Evolutionary conservation across 2,888 invertebrate genomes (phyloP).

Genomic region (Caenorhabditis becei): DNA sequence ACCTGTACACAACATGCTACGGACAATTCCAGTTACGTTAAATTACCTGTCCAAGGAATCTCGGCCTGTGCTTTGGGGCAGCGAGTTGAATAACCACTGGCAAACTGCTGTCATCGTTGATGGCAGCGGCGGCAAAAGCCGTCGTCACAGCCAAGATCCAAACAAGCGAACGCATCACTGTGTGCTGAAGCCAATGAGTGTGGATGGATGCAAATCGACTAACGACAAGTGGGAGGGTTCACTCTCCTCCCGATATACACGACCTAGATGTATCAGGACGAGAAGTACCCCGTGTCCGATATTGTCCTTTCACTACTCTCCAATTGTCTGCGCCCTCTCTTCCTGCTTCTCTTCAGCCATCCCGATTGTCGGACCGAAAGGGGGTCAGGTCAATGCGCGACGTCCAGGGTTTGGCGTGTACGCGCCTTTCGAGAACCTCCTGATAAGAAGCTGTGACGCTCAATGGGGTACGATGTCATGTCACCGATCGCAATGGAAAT

Average conservation of each 20-base stretch:
- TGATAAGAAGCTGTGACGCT: constrained; percentile 56
- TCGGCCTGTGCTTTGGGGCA: constrained; percentile 61
- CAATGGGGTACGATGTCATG: constrained; percentile 37
- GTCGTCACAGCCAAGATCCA: constrained; percentile 56
- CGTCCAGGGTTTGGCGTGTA: constrained; percentile 52
- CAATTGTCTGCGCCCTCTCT: constrained; percentile 42
- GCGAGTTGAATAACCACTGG: constrained; percentile 71
- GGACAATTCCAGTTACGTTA: neutral
- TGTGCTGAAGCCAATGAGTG: constrained; percentile 58
- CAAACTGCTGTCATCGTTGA: constrained; percentile 62
- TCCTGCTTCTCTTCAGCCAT: constrained; percentile 16
- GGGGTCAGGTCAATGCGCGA: constrained; percentile 52
- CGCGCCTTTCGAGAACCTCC: constrained; percentile 8
- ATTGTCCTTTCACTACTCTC: constrained; percentile 63
- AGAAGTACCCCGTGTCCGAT: constrained; percentile 64
- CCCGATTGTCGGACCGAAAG: constrained; percentile 36
- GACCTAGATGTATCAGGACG: constrained; percentile 54
- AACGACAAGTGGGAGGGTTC: constrained; percentile 64
- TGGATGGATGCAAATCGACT: constrained; percentile 60
- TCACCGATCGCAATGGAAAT: constrained; percentile 38
- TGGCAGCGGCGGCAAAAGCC: constrained; percentile 60
- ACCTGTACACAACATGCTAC: constrained; percentile 33
- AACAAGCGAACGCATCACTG: constrained; percentile 60
- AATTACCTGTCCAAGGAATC: constrained; percentile 65
- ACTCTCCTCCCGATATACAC: constrained; percentile 49